A percentile compares a stretch with the other conserved stretches of the same genome.
phyloP scores from a whole-genome alignment of 2,797 vertebrate genomes.

The Acrocephalus scirpaceus region DNA sequence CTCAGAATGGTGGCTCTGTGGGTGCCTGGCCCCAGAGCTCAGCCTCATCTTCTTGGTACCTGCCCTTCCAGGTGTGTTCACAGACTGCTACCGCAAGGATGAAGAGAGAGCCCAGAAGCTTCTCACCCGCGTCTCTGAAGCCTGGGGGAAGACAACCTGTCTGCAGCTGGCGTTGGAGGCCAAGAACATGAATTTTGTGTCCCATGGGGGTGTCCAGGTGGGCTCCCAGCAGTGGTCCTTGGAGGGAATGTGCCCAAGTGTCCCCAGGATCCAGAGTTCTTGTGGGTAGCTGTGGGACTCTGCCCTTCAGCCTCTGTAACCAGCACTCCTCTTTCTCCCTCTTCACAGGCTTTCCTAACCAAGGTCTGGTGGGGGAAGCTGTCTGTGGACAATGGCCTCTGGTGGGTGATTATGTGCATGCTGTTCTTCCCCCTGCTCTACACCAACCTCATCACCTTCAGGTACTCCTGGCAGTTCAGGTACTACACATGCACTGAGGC shows the following conservation, averaged over 20 bases:
- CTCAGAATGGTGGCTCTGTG: neutral
- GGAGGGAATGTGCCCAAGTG: neutral
- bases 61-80: constrained; percentile 86
- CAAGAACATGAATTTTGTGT: constrained; percentile 89
- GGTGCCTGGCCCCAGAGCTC: neutral
- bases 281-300: neutral
- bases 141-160: constrained; percentile 91
- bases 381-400: constrained; percentile 85
- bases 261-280: neutral
- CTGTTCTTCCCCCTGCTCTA: constrained; percentile 87
- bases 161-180: constrained; percentile 90
- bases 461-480: constrained; percentile 40
- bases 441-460: constrained; percentile 82
- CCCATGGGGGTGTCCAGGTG: constrained; percentile 89
- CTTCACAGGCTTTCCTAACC: constrained; percentile 87
- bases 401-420: constrained; percentile 86
- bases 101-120: constrained; percentile 86
- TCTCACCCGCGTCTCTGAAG: constrained; percentile 84
- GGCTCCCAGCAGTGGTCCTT: neutral
- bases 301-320: neutral
- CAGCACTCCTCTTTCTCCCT: neutral
- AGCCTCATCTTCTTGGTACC: neutral
- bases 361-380: constrained; percentile 97
- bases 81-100: constrained; percentile 86
- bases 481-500: accelerated